These are phyloP conservation scores for Psilopogon haemacephalus DNA, from an alignment of 2,113 vertebrate species.

Conservation along the genomic window DNA sequence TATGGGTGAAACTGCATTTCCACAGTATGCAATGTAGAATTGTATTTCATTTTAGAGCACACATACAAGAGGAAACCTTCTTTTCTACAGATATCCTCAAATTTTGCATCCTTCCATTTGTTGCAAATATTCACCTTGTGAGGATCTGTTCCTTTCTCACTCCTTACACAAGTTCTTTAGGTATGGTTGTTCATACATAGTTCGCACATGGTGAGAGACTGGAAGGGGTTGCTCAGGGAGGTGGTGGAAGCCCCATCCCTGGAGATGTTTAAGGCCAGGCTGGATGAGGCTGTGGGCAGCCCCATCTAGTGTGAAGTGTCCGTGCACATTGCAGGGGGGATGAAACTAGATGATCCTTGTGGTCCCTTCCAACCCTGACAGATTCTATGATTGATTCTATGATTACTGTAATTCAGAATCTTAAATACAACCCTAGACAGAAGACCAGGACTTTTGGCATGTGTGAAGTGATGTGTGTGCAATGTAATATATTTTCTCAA, in stretches of 20 bases:
- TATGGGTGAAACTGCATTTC: neutral
- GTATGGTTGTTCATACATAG: neutral
- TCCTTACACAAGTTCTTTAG: neutral
- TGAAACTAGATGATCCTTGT: too few relatives aligned
- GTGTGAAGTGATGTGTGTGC: neutral
- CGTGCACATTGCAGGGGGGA: too few relatives aligned
- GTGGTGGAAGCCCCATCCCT: too few relatives aligned
- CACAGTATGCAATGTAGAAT: neutral
- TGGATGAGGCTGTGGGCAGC: too few relatives aligned
- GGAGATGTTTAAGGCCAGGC: too few relatives aligned
- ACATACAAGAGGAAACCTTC: accelerated
- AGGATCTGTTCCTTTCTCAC: neutral
- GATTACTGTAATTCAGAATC: neutral
- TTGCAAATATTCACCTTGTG: neutral
- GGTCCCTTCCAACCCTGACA: too few relatives aligned
- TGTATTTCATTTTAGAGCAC: neutral
- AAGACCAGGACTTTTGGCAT: neutral
- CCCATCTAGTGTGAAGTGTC: too few relatives aligned
- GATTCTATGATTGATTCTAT: too few relatives aligned
- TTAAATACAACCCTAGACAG: neutral
- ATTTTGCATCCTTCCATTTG: neutral
- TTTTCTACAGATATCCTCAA: neutral
- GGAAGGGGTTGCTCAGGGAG: too few relatives aligned
- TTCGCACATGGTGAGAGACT: neutral
- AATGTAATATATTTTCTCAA: neutral